A percentile compares a stretch with the other conserved stretches of the same genome.
These are phyloP conservation scores for Cyprinodon variegatus DNA, from an alignment of 2,113 vertebrate species.

Conservation along the genomic window DNA sequence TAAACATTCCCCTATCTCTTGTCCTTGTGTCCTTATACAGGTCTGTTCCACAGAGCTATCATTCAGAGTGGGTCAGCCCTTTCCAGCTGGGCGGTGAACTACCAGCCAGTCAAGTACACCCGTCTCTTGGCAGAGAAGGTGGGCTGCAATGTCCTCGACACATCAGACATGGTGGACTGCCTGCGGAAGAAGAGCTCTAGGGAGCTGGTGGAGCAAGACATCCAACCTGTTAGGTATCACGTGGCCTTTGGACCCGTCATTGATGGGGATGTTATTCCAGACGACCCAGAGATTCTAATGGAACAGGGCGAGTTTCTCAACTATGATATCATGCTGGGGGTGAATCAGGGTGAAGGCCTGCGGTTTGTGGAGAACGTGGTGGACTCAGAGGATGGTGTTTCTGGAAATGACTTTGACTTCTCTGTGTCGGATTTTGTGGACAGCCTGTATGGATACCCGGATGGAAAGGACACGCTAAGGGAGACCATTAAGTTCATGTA, in stretches of 20 bases:
- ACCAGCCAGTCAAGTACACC: slow-evolving; percentile 98
- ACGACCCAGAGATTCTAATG: slow-evolving; percentile 98
- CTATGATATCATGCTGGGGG: slow-evolving; percentile 98
- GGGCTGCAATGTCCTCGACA: slow-evolving; percentile 97
- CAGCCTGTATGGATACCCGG: slow-evolving; percentile 96
- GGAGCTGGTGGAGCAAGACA: slow-evolving; percentile 98
- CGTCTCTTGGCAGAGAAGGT: slow-evolving; percentile 96
- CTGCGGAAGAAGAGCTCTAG: slow-evolving; percentile 95
- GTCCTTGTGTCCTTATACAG: slow-evolving; percentile 75
- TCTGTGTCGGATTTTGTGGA: slow-evolving; percentile 98
- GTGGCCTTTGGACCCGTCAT: slow-evolving; percentile 98
- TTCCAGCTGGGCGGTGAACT: slow-evolving; percentile 99
- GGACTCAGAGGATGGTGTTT: slow-evolving; percentile 96
- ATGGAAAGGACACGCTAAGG: slow-evolving; percentile 95
- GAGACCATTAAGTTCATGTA: slow-evolving; percentile 99
- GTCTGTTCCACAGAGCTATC: slow-evolving; percentile 97
- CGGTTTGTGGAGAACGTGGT: slow-evolving; percentile 98
- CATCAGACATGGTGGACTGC: slow-evolving; percentile 98
- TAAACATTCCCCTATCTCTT: slow-evolving; percentile 39
- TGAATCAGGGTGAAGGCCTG: slow-evolving; percentile 97
- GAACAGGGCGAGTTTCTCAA: slow-evolving; percentile 99
- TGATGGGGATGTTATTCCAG: slow-evolving; percentile 96
- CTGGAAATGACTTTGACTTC: slow-evolving; percentile 97
- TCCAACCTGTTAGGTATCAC: slow-evolving; percentile 96
- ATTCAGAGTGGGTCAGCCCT: slow-evolving; percentile 97